phyloP scores from a whole-genome alignment of 2,888 invertebrate species.

The Zeuzera pyrina region DNA sequence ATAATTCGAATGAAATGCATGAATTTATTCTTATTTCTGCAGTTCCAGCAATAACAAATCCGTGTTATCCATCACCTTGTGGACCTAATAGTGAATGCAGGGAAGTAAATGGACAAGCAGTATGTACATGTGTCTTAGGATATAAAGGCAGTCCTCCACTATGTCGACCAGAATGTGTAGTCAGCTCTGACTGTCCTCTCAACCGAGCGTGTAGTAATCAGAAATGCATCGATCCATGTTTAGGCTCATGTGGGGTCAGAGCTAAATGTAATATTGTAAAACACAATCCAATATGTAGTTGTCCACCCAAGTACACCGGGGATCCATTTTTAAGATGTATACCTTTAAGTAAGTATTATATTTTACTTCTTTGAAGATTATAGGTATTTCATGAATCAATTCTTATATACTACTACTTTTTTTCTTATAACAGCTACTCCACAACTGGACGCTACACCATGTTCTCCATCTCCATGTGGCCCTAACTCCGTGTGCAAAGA shows the following conservation, averaged over 20 bases:
- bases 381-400: background rate
- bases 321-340: constrained; percentile 84
- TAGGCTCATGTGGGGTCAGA: constrained; percentile 81
- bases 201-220: constrained; percentile 83
- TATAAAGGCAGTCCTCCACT: constrained; percentile 82
- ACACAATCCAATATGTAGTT: constrained; percentile 84
- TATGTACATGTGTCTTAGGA: constrained; percentile 81
- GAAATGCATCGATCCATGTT: constrained; percentile 82
- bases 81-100: constrained; percentile 83
- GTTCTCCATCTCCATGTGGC: constrained; percentile 81
- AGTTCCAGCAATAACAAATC: constrained; percentile 65
- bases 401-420: background rate
- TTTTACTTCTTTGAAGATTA: background rate
- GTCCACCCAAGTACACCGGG: constrained; percentile 77
- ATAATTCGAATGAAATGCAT: background rate
- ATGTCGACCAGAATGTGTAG: constrained; percentile 84
- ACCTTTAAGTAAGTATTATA: constrained; percentile 45
- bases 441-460: constrained; percentile 73
- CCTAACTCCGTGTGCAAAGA: constrained; percentile 75
- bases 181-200: constrained; percentile 81
- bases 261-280: constrained; percentile 82
- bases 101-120: constrained; percentile 76
- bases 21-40: constrained; percentile 20
- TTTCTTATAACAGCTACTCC: constrained; percentile 48
- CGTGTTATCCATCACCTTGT: constrained; percentile 82